A percentile compares a stretch with the other conserved stretches of the same genome.
Evolutionary conservation across 2,797 vertebrate species (phyloP).

Genomic region (Morus bassanus): DNA sequence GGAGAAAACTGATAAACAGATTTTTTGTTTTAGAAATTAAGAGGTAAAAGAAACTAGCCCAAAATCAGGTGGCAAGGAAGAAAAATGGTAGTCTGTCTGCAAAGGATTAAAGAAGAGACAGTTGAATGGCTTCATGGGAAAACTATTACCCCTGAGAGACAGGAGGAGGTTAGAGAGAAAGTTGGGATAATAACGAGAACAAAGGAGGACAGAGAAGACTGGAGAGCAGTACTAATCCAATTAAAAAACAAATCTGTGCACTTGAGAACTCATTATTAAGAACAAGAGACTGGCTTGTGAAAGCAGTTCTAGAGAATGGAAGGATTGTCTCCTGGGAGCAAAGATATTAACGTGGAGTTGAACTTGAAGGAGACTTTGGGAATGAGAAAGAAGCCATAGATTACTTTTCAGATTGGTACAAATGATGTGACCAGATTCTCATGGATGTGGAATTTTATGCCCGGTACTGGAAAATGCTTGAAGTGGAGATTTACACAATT

Average conservation of each 20-base stretch:
- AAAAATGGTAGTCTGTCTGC: not conserved
- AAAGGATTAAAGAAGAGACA: not conserved
- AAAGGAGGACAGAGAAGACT: not conserved
- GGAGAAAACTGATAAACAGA: not conserved
- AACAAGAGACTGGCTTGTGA: not conserved
- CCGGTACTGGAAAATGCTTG: not conserved
- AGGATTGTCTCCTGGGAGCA: not conserved
- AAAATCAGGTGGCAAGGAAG: not conserved
- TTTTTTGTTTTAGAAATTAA: not conserved
- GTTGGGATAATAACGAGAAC: not conserved
- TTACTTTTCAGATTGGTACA: not conserved
- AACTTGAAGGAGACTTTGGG: not conserved
- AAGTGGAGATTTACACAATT: not conserved
- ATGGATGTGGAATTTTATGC: not conserved
- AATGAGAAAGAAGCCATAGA: not conserved
- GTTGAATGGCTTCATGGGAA: not conserved
- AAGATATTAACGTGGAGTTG: not conserved
- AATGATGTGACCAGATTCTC: not conserved
- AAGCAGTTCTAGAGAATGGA: not conserved
- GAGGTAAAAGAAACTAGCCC: not conserved
- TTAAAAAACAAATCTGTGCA: not conserved
- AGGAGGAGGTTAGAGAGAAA: not conserved
- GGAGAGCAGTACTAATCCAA: not conserved
- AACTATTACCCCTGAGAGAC: not conserved
- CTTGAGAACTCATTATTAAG: slow-evolving; percentile 20